These are phyloP conservation scores for Cydia pomonella DNA, from an alignment of 1,140 invertebrate species.

Conservation along the genomic window DNA sequence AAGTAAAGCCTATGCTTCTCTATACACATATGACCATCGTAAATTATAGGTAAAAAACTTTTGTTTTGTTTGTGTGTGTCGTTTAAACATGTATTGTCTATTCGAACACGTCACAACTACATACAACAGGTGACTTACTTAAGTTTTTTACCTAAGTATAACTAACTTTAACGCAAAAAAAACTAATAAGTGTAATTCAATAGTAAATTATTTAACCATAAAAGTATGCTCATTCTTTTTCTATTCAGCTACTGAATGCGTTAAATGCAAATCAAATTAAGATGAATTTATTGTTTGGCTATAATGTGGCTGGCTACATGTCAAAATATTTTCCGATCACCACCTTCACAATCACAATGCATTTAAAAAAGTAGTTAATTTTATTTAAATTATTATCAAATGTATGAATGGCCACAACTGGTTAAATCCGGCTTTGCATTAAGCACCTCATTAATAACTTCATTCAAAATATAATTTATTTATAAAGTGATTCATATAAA, in stretches of 20 bases:
- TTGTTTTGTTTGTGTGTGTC: too few relatives aligned
- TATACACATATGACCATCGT: too few relatives aligned
- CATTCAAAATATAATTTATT: conserved; percentile 16
- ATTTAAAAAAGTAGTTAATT: conserved; percentile 44
- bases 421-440: conserved; percentile 28
- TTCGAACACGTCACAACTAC: too few relatives aligned
- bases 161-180: too few relatives aligned
- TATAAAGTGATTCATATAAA: conserved; percentile 31
- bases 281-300: not conserved
- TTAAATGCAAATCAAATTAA: not conserved
- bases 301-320: conserved; percentile 30
- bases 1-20: too few relatives aligned
- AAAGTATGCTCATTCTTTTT: not conserved
- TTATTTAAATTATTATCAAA: conserved; percentile 32
- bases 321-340: conserved; percentile 63
- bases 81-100: too few relatives aligned
- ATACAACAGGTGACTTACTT: too few relatives aligned
- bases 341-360: conserved; percentile 54
- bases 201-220: not conserved
- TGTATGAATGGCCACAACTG: conserved; percentile 19
- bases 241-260: not conserved
- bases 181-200: too few relatives aligned
- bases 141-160: too few relatives aligned
- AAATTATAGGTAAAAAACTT: too few relatives aligned
- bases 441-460: conserved; percentile 23